Evolutionary conservation across 53 echinoderm and acorn worm genomes (phyloP), one percentile per base, ranked within the genome.

Genomic region (Echinarachnius parma): DNA sequence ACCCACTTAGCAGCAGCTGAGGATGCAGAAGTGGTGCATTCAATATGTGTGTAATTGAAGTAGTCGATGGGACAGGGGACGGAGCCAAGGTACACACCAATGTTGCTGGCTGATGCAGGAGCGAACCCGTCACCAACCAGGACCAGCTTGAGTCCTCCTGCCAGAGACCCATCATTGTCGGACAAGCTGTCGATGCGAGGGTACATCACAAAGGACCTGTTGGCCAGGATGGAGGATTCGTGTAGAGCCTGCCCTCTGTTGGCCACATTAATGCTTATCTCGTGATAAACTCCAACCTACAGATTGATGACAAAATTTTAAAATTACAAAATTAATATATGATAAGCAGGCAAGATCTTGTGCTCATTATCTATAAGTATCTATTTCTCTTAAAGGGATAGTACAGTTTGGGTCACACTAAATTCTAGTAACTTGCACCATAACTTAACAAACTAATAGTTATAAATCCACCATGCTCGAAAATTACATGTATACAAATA

Each of bases 101-200:
- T 57, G 21, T 75, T 69, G 11, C 42, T 58, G 10, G 34, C 27
- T 14, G 83, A 78, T 0, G 48, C 34, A 9, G 82, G 88, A 3
- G 83, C 66, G 50, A 93, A 93, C 2, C 88, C 86, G 37, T 59
- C 74, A 30, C 93, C 93, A 13, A 33, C 36, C 3, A 93, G 64
- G 64, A 47, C 47, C 27, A 93, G 28, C 20, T 35, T 30, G 28
- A 87, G 85, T 23, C 93, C 93, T 2, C 93, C 93, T 30, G 24
- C 59, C 25, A 75, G 5, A 3, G 93, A 93, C 1, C 93, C 93
- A 9, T 46, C 59, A 23, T 58, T 8, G 25, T 53, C 78, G 1
- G 82, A 82, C 23, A 93, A 15, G 13, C 31, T 26, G 19, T 62
- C 62, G 44, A 93, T 76, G 23, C 59, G 45, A 1, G 93, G 89